Evolutionary conservation across 2,888 invertebrate species (phyloP).

Genomic region (Lutraria lutraria): DNA sequence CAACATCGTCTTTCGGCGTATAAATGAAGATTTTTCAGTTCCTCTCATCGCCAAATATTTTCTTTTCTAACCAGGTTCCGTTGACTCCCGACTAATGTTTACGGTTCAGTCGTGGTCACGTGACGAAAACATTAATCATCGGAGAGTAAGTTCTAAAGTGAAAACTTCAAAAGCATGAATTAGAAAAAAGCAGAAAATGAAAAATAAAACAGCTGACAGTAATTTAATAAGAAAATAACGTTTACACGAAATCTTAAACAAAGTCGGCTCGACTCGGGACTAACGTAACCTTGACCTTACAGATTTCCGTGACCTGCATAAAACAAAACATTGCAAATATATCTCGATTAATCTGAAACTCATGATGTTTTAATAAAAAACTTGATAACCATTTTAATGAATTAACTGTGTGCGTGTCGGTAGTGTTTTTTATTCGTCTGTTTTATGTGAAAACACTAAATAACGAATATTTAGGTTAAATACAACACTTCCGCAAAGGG

Average conservation of each 20-base stretch:
- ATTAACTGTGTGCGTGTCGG: neutral
- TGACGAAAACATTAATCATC: conserved; percentile 41
- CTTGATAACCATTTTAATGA: neutral
- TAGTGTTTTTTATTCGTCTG: too few species aligned
- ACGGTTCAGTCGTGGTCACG: conserved; percentile 55
- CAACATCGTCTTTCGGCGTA: neutral
- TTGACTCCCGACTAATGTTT: conserved; percentile 18
- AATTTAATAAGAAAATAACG: neutral
- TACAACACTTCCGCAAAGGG: conserved; percentile 51
- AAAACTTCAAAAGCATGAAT: conserved; percentile 23
- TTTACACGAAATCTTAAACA: neutral
- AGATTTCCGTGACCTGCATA: conserved; percentile 34
- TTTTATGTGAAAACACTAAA: neutral
- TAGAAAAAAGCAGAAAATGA: neutral
- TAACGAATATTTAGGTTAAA: neutral
- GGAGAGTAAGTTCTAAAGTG: too few species aligned
- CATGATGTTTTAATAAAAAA: neutral
- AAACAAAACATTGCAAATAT: neutral
- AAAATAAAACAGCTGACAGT: neutral
- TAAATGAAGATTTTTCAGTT: neutral
- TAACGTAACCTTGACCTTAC: conserved; percentile 45
- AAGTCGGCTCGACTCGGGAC: conserved; percentile 36
- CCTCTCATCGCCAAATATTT: conserved; percentile 33
- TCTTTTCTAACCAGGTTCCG: neutral
- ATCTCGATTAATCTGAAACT: neutral